Percentiles rank a stretch among this genome's conserved stretches.
Evolutionary conservation across 2,797 vertebrate species (phyloP).

Genomic region (Perodicticus potto): DNA sequence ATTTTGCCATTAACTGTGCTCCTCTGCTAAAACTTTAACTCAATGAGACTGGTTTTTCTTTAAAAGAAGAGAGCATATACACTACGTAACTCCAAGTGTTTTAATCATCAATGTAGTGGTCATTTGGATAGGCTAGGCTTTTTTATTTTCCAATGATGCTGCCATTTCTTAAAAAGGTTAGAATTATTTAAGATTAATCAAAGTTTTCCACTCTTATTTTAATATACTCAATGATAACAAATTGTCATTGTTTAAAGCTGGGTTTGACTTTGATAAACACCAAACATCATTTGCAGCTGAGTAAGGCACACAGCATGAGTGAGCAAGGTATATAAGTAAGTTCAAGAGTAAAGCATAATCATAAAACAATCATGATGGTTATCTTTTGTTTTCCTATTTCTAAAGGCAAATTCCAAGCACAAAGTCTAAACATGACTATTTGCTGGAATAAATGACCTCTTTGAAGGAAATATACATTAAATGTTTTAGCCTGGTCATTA

Average conservation of each 20-base stretch:
- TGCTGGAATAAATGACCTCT: slow-evolving; percentile 42
- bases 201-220: not conserved
- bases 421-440: not conserved
- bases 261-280: slow-evolving; percentile 53
- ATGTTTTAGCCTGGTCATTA: not conserved
- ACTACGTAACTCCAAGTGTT: not conserved
- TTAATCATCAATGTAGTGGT: not conserved
- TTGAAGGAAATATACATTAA: slow-evolving; percentile 35
- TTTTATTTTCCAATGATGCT: not conserved
- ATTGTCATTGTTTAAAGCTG: slow-evolving; percentile 12
- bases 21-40: not conserved
- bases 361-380: slow-evolving; percentile 10
- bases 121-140: not conserved
- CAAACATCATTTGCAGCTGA: not conserved
- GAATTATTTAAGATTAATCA: slow-evolving; percentile 19
- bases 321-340: not conserved
- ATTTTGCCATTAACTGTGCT: not conserved
- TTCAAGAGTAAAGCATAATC: not conserved
- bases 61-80: not conserved
- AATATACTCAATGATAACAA: not conserved
- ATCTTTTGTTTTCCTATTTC: slow-evolving; percentile 18
- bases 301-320: not conserved
- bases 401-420: slow-evolving; percentile 14
- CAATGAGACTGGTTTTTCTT: not conserved
- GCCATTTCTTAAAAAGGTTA: slow-evolving; percentile 29